These are phyloP conservation scores for Vulpes lagopus DNA, from an alignment of 2,113 vertebrate genomes.

Conservation along the genomic window DNA sequence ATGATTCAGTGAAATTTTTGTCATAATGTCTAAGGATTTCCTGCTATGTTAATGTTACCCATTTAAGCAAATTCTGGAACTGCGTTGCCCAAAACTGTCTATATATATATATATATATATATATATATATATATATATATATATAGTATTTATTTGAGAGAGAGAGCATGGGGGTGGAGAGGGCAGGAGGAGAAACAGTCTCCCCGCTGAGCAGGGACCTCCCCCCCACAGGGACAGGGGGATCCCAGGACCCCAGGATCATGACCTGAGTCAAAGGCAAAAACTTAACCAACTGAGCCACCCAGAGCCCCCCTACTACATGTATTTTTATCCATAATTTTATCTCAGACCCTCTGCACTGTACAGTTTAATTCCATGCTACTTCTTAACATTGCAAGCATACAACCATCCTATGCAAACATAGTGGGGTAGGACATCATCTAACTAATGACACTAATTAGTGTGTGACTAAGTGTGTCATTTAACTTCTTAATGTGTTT, in stretches of 20 bases:
- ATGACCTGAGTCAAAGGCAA: not conserved
- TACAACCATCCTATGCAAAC: not conserved
- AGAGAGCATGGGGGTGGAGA: not conserved
- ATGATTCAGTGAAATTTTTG: not conserved
- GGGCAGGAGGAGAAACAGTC: too few species aligned
- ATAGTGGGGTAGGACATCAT: not conserved
- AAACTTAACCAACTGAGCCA: not conserved
- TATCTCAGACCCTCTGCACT: not conserved
- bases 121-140: too few species aligned
- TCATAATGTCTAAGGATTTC: not conserved
- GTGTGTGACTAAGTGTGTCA: not conserved
- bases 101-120: too few species aligned
- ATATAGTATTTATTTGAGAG: not conserved
- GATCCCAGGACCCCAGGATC: not conserved
- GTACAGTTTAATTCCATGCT: conserved; percentile 15
- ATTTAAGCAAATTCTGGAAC: not conserved
- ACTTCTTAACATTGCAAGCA: not conserved
- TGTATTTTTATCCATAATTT: not conserved
- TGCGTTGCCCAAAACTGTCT: not conserved
- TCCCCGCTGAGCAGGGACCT: not conserved
- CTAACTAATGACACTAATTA: not conserved
- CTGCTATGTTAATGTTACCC: not conserved
- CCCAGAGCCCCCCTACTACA: not conserved
- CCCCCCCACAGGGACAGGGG: too few species aligned
- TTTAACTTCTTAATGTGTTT: not conserved